Conservation (phyloP, 1,140 invertebrate species). For the Drosophila ogumai region DNA sequence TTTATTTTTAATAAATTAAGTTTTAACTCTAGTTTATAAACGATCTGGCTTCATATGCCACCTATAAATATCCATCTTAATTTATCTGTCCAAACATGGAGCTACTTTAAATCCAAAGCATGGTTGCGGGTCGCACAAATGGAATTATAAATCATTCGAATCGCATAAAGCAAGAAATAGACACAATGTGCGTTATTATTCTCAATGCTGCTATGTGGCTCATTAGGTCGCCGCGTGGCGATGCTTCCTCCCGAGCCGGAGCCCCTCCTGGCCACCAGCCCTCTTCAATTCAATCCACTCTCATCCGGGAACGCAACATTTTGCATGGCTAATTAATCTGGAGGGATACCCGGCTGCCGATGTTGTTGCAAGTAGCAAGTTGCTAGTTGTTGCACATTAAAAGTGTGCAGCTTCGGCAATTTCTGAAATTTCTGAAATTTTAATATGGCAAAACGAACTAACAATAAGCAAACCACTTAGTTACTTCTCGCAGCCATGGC, state of each 20-base stretch:
- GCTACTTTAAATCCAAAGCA: constrained; percentile 4
- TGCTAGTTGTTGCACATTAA: constrained; percentile 44
- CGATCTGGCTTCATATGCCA: not conserved
- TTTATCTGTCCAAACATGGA: not conserved
- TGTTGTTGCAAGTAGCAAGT: constrained; percentile 12
- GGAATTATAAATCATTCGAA: constrained; percentile 38
- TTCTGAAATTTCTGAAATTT: constrained; percentile 63
- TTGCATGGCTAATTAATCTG: constrained; percentile 80
- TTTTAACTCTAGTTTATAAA: too few relatives aligned
- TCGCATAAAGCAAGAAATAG: constrained; percentile 15
- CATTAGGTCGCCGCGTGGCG: constrained; percentile 38
- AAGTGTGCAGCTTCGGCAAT: constrained; percentile 47
- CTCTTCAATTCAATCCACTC: constrained; percentile 23
- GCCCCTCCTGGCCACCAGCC: not conserved
- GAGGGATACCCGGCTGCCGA: constrained; percentile 11
- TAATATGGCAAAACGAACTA: constrained; percentile 69
- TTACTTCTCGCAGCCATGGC: constrained; percentile 70
- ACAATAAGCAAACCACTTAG: constrained; percentile 80
- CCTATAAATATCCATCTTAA: not conserved
- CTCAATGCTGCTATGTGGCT: constrained; percentile 34
- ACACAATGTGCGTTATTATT: constrained; percentile 38
- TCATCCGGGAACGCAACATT: constrained; percentile 37
- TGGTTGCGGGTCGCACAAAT: constrained; percentile 10
- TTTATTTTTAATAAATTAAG: not conserved
- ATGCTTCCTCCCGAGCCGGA: constrained; percentile 5